Evolutionary conservation across 2,797 vertebrate genomes (phyloP).

Genomic region (Adelosebastes latens): DNA sequence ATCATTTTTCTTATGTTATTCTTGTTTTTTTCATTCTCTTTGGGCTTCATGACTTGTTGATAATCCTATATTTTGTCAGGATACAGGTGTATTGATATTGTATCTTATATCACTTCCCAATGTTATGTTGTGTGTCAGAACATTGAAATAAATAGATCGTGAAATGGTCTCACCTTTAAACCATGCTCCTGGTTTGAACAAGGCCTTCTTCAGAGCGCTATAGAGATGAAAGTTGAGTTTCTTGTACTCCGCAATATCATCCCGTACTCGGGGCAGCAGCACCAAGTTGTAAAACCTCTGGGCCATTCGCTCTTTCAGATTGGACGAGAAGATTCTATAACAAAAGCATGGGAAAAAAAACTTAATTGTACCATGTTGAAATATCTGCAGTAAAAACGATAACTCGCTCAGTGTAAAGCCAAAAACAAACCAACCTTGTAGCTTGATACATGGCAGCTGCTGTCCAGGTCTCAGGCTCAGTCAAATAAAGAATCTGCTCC

Average conservation of each 20-base stretch:
- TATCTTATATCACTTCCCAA: too few species aligned
- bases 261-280: constrained; percentile 90
- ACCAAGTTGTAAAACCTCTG: constrained; percentile 97
- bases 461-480: constrained; percentile 93
- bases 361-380: background rate
- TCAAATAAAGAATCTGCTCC: constrained; percentile 98
- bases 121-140: too few species aligned
- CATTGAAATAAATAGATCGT: too few species aligned
- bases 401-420: background rate
- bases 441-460: constrained; percentile 98
- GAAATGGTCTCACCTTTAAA: constrained; percentile 89
- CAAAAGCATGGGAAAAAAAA: background rate
- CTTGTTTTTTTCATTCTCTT: too few species aligned
- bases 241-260: constrained; percentile 96
- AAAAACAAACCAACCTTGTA: constrained; percentile 85
- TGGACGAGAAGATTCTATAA: constrained; percentile 94
- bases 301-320: constrained; percentile 96
- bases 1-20: too few species aligned
- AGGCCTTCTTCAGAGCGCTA: constrained; percentile 94
- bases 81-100: too few species aligned
- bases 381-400: background rate
- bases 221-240: constrained; percentile 97
- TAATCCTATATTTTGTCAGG: too few species aligned
- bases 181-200: constrained; percentile 98
- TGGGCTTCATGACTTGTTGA: too few species aligned